Conservation (phyloP, 2,888 invertebrate genomes). For the Cyclophora albipunctata region DNA sequence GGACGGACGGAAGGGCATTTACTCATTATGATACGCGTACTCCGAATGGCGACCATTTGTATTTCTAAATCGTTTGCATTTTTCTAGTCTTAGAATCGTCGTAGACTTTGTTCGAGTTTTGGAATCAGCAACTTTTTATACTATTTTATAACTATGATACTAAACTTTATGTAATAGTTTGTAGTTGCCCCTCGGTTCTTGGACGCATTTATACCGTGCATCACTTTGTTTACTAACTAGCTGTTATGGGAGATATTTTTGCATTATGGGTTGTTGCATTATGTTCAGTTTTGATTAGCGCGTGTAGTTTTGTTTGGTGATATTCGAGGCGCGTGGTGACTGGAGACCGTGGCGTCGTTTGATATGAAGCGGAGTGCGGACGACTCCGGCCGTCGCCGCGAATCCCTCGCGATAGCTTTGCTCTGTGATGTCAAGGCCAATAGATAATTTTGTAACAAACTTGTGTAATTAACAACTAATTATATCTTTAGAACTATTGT, state of each 20-base stretch:
- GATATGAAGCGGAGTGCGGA: no score
- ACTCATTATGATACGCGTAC: slow-evolving; percentile 31
- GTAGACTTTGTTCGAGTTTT: slow-evolving; percentile 39
- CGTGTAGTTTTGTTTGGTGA: not conserved
- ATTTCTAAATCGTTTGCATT: slow-evolving; percentile 66
- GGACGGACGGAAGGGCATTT: slow-evolving; percentile 30
- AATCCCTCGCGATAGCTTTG: slow-evolving; percentile 55
- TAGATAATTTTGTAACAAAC: slow-evolving; percentile 71
- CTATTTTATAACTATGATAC: slow-evolving; percentile 30
- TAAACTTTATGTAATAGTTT: slow-evolving; percentile 18
- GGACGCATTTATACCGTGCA: slow-evolving; percentile 39
- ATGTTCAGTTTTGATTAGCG: not conserved
- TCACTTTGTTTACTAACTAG: slow-evolving; percentile 24
- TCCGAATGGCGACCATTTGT: slow-evolving; percentile 21
- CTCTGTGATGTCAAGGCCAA: slow-evolving; percentile 73
- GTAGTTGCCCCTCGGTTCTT: slow-evolving; percentile 26
- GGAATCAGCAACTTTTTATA: slow-evolving; percentile 34
- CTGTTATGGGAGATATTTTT: no score
- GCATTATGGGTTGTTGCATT: no score
- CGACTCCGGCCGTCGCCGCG: slow-evolving; percentile 20
- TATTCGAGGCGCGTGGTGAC: no score
- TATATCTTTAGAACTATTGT: slow-evolving; percentile 60
- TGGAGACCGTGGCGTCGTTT: no score
- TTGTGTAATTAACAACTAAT: slow-evolving; percentile 66
- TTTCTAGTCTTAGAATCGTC: slow-evolving; percentile 67